A percentile compares a stretch with the other conserved stretches of the same genome.
phyloP scores from a whole-genome alignment of 2,113 vertebrate genomes.

The Furnarius figulus region DNA sequence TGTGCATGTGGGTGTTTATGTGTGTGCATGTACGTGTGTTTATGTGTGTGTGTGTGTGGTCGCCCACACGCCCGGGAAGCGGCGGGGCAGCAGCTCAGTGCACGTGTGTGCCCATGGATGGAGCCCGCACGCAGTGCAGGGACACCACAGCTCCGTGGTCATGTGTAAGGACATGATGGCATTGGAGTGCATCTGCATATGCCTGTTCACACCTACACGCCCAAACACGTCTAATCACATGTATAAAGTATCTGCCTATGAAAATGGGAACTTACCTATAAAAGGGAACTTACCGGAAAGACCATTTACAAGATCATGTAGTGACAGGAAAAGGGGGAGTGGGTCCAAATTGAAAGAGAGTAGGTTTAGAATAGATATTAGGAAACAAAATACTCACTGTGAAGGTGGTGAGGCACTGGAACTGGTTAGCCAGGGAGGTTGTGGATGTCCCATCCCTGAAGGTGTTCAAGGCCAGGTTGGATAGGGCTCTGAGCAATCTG shows the following conservation, averaged over 20 bases:
- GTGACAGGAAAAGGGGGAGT: not conserved
- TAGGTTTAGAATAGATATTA: not conserved
- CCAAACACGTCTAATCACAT: not conserved
- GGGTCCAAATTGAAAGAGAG: not conserved
- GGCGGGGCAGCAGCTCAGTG: fast-evolving
- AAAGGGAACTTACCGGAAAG: not conserved
- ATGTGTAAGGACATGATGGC: not conserved
- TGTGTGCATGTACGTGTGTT: no score
- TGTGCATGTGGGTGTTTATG: not conserved
- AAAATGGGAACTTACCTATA: not conserved
- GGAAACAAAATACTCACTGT: not conserved
- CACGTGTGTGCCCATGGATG: fast-evolving
- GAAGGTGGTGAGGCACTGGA: not conserved
- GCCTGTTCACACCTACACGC: not conserved
- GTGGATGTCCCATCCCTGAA: not conserved
- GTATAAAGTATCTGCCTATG: not conserved
- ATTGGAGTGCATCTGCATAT: fast-evolving
- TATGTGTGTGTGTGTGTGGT: not conserved
- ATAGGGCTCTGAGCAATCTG: not conserved
- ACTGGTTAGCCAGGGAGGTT: not conserved
- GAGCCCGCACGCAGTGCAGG: fast-evolving
- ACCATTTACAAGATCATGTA: not conserved
- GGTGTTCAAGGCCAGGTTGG: not conserved
- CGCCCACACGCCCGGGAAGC: not conserved
- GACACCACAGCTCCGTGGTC: no score